Evolutionary conservation across 2,797 vertebrate species (phyloP).

Genomic region (Mus minutoides): DNA sequence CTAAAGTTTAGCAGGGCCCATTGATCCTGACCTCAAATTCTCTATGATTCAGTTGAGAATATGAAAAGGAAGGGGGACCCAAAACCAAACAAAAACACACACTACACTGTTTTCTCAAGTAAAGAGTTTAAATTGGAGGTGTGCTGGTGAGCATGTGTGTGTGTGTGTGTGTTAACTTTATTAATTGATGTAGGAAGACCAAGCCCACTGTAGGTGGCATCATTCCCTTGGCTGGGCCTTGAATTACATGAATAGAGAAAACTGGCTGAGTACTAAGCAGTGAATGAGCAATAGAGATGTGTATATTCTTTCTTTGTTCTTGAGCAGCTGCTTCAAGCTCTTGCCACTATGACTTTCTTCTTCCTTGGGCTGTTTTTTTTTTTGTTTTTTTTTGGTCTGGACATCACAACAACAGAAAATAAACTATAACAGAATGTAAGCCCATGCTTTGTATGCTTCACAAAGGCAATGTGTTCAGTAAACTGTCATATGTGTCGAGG

Average conservation of each 20-base stretch:
- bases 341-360: background rate
- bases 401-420: background rate
- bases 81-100: background rate
- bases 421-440: background rate
- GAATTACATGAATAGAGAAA: background rate
- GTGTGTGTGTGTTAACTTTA: background rate
- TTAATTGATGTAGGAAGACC: background rate
- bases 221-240: background rate
- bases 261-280: slow-evolving; percentile 49
- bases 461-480: background rate
- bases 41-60: background rate
- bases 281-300: background rate
- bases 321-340: background rate
- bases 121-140: background rate
- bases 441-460: background rate
- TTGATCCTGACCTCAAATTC: background rate
- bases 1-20: background rate
- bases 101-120: background rate
- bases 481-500: background rate
- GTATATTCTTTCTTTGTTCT: background rate
- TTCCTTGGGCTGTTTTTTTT: background rate
- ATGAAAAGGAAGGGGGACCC: background rate
- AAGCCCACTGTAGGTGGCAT: background rate
- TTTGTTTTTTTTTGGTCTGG: background rate
- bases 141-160: background rate